Conservation (phyloP, 2,888 invertebrate genomes). For the Tuberolachnus salignus region DNA sequence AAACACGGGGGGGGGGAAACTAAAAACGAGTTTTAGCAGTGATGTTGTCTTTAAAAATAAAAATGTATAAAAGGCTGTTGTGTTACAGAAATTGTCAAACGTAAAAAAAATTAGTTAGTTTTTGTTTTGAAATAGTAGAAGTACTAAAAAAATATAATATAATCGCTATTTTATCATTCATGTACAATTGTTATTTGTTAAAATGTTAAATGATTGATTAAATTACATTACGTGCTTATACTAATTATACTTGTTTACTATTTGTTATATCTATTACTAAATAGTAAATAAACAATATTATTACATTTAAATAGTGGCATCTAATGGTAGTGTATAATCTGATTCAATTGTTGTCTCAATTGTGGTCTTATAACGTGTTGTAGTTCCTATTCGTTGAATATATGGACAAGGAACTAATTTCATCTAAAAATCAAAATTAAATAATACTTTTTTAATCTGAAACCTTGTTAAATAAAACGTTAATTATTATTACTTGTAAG, state of each 20-base stretch:
- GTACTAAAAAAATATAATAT: no score
- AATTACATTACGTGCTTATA: no score
- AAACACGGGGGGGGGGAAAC: no score
- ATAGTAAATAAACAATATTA: slow-evolving; percentile 1
- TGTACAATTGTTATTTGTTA: neutral
- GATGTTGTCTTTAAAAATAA: no score
- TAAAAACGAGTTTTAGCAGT: no score
- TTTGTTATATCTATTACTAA: neutral
- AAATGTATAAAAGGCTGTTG: no score
- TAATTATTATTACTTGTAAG: slow-evolving; percentile 44
- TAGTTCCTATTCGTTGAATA: slow-evolving; percentile 42
- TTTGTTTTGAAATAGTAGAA: no score
- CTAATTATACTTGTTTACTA: neutral
- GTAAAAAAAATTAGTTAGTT: no score
- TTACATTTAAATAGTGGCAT: slow-evolving; percentile 2
- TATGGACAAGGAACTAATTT: slow-evolving; percentile 53
- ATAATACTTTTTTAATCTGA: no score
- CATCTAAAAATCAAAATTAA: slow-evolving; percentile 41
- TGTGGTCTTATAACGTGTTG: slow-evolving; percentile 44
- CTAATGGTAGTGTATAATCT: slow-evolving; percentile 27
- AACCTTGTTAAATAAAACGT: neutral
- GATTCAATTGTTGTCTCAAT: slow-evolving; percentile 40
- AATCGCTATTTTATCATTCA: neutral
- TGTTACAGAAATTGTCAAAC: no score
- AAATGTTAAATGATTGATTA: neutral